A percentile compares a stretch with the other conserved stretches of the same genome.
These are phyloP conservation scores for Rhyacophila brunnea DNA, from an alignment of 1,140 invertebrate species.

Conservation along the genomic window DNA sequence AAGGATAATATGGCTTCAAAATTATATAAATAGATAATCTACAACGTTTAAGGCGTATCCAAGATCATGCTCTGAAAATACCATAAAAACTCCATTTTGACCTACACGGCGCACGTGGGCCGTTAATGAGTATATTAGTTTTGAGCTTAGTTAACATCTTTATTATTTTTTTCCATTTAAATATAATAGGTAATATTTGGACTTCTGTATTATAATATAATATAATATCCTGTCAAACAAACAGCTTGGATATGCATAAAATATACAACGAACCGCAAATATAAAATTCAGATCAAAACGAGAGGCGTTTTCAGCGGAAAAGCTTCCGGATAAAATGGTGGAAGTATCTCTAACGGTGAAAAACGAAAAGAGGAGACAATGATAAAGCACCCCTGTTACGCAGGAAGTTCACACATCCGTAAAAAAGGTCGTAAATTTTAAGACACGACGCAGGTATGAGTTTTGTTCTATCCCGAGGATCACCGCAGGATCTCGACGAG, in stretches of 20 bases:
- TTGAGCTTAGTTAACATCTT: too few species aligned
- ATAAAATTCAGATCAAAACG: conserved; percentile 36
- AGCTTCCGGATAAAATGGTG: not conserved
- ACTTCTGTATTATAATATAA: not conserved
- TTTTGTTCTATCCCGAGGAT: conserved; percentile 18
- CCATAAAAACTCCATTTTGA: too few species aligned
- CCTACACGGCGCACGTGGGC: too few species aligned
- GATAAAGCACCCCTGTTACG: conserved; percentile 34
- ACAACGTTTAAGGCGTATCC: too few species aligned
- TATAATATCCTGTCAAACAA: conserved; percentile 31
- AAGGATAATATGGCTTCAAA: too few species aligned
- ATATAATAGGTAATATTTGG: too few species aligned
- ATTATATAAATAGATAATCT: too few species aligned
- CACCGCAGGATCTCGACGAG: not conserved
- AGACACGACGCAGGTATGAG: conserved; percentile 24
- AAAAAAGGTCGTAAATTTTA: conserved; percentile 35
- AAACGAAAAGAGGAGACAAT: conserved; percentile 31
- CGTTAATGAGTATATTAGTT: too few species aligned
- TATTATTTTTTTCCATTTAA: too few species aligned
- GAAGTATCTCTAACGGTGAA: conserved; percentile 16
- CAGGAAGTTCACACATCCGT: conserved; percentile 34
- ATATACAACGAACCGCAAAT: conserved; percentile 30
- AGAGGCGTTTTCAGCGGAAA: conserved; percentile 19
- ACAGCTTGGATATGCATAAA: conserved; percentile 31
- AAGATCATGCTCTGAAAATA: too few species aligned